phyloP scores from a whole-genome alignment of 2,113 vertebrate genomes.

The Myanophis thanlyinensis region DNA sequence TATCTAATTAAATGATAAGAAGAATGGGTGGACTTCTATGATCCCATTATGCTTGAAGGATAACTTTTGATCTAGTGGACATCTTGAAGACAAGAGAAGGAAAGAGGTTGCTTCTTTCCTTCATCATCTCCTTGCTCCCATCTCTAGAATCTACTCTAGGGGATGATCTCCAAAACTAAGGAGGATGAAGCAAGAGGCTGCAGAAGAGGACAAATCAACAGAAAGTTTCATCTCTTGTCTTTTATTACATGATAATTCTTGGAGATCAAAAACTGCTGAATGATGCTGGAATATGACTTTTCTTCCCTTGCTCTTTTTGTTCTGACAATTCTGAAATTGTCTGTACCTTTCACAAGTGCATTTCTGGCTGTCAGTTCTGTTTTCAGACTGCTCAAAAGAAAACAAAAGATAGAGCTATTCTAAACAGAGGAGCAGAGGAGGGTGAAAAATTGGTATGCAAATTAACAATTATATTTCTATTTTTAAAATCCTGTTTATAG shows the following conservation, averaged over 20 bases:
- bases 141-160: neutral
- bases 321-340: neutral
- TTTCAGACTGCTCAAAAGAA: neutral
- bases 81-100: neutral
- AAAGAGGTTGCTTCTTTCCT: neutral
- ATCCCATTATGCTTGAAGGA: neutral
- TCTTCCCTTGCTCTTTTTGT: too few species aligned
- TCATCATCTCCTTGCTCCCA: neutral
- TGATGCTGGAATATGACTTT: neutral
- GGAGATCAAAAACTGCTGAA: neutral
- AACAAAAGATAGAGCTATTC: neutral
- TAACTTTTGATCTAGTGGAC: neutral
- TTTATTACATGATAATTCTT: neutral
- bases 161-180: neutral
- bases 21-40: neutral
- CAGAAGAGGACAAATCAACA: neutral
- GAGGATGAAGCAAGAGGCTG: neutral
- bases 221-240: neutral
- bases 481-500: constrained; percentile 1
- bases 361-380: neutral
- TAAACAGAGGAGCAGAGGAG: constrained; percentile 12
- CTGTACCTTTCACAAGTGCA: neutral
- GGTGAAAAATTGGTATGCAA: constrained; percentile 29
- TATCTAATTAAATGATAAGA: neutral
- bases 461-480: constrained; percentile 25